Evolutionary conservation across 1,140 invertebrate genomes (phyloP).

Genomic region (Zelostemma sp.): DNA sequence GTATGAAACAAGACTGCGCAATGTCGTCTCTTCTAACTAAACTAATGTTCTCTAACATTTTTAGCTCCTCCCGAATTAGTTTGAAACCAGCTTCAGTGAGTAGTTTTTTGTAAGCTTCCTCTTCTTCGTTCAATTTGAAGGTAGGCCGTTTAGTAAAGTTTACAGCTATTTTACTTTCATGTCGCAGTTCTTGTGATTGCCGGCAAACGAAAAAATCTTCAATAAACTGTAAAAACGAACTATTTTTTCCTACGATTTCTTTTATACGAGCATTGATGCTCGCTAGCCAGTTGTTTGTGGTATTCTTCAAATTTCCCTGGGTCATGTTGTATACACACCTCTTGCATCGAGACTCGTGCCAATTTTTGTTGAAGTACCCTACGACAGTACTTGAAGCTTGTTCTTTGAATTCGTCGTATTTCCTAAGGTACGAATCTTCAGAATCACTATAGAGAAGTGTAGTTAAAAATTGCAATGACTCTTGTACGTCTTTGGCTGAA

Average conservation of each 20-base stretch:
- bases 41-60: no score
- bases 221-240: slow-evolving; percentile 6
- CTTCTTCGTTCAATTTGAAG: not conserved
- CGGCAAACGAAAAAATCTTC: slow-evolving; percentile 9
- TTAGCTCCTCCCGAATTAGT: not conserved
- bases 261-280: slow-evolving; percentile 26
- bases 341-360: slow-evolving; percentile 9
- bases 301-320: slow-evolving; percentile 15
- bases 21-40: no score
- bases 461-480: not conserved
- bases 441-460: not conserved
- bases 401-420: not conserved
- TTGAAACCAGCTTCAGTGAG: slow-evolving; percentile 8
- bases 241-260: slow-evolving; percentile 8
- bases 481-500: not conserved
- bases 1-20: no score
- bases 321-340: slow-evolving; percentile 31
- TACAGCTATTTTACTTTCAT: not conserved
- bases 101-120: not conserved
- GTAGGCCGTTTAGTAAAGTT: slow-evolving; percentile 9
- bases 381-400: slow-evolving; percentile 6
- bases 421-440: not conserved
- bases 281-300: slow-evolving; percentile 30
- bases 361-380: slow-evolving; percentile 27
- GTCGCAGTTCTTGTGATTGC: not conserved